Evolutionary conservation across 2,888 invertebrate genomes (phyloP), one percentile per base, ranked within the genome.

Genomic region (Thymelicus acteon): DNA sequence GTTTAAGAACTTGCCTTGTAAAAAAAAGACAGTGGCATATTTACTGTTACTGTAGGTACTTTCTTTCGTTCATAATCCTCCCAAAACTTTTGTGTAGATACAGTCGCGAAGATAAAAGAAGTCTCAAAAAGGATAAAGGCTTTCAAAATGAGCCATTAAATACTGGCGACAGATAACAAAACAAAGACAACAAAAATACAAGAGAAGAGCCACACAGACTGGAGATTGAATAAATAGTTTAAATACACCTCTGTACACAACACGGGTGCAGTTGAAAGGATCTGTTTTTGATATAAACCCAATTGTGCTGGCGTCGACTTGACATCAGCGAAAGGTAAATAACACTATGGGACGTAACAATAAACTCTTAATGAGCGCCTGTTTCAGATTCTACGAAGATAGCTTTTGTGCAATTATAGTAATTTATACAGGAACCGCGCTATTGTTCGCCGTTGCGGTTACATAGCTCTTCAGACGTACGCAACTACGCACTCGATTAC

Each of bases 311-410:
- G 48, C 47, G 49, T 52, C 52, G 60, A 58, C 1, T 64, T 44
- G 64, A 70, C 52, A 52, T 60, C 60, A 60, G 40, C 24, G 48
- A 64, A 85, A 87, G 82, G 84, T 85, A 89, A 90, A 90, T 82
- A 90, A 80, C 80, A 82, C 79, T 75, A 60, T 73, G 78, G 82
- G 79, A 82, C 78, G 80, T 82, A 86, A 90, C 89, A 91, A 90
- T 89, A 63, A 54, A 82, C 78, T 77, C 83, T 83, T 91, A 91
- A 91, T 88, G 91, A 91, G 86, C 83, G 80, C 79, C 82, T 84
- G 83, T 83, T 85, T 83, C 49, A 80, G 80, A 81, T 82, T 80
- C 80, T 79, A 82, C 79, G 79, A 79, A 81, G 80, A 78, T 74
- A 75, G 80, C 76, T 82, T 84, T 82, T 82, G 78, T 78, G 78